phyloP scores from a whole-genome alignment of 2,113 vertebrate genomes.

The Carassius gibelio region DNA sequence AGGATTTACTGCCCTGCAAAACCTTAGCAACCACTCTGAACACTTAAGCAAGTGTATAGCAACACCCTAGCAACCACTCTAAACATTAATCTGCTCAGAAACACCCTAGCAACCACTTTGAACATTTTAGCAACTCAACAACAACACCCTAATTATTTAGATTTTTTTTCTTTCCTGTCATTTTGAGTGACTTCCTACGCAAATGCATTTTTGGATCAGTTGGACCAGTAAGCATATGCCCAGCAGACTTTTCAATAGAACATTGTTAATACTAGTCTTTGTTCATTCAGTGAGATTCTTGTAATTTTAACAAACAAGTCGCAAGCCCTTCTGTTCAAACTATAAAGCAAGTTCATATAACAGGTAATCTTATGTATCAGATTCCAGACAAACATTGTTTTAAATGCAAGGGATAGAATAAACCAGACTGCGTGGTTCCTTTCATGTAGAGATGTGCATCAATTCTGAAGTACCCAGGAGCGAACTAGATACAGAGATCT shows the following conservation, averaged over 20 bases:
- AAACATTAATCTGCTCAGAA: too few species aligned
- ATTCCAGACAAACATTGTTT: not conserved
- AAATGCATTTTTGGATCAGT: too few species aligned
- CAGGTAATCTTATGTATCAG: not conserved
- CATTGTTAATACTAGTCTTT: not conserved
- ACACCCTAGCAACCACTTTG: too few species aligned
- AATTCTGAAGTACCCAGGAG: constrained; percentile 4
- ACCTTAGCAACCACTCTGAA: too few species aligned
- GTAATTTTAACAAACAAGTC: not conserved
- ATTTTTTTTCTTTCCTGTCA: too few species aligned
- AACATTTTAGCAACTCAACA: not conserved
- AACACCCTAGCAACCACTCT: not conserved
- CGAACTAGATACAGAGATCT: constrained; percentile 18
- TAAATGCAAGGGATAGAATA: constrained; percentile 20
- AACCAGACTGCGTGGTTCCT: not conserved
- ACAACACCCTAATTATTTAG: too few species aligned
- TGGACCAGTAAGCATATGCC: too few species aligned
- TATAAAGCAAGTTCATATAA: not conserved
- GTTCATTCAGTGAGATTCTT: not conserved
- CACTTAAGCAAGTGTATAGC: too few species aligned
- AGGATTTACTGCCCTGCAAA: too few species aligned
- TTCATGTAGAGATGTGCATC: constrained; percentile 15
- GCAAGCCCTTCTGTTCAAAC: not conserved
- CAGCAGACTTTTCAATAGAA: not conserved
- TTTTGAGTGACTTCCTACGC: too few species aligned